These are phyloP conservation scores for Ceyx cyanopectus DNA, from an alignment of 2,113 vertebrate genomes.

Conservation along the genomic window DNA sequence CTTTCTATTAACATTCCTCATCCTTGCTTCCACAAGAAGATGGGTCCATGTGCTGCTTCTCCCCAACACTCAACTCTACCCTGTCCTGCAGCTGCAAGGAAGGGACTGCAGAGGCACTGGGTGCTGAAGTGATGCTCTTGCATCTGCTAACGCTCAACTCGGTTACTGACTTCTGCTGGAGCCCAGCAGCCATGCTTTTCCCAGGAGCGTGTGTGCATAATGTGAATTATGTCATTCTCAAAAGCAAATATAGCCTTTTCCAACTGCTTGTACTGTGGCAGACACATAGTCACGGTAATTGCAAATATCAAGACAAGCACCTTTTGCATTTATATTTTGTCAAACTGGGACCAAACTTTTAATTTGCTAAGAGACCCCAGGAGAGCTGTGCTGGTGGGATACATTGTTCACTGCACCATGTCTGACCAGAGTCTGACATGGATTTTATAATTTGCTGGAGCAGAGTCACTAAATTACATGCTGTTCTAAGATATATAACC, in stretches of 20 bases:
- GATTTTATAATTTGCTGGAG: background rate
- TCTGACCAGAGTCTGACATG: background rate
- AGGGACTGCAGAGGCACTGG: background rate
- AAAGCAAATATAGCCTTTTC: background rate
- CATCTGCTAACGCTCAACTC: background rate
- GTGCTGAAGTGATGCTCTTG: background rate
- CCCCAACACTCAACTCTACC: background rate
- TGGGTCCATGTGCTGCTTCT: background rate
- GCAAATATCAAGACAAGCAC: background rate
- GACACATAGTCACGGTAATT: background rate
- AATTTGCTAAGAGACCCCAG: background rate
- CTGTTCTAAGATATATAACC: background rate
- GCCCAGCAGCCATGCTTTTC: background rate
- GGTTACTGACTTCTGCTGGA: background rate
- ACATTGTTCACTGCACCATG: background rate
- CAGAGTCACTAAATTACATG: background rate
- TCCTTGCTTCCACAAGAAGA: background rate
- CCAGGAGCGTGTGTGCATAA: background rate
- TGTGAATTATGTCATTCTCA: background rate
- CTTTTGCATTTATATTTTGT: background rate
- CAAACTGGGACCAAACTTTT: background rate
- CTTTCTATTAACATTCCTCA: background rate
- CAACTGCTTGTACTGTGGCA: background rate
- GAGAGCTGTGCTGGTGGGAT: background rate
- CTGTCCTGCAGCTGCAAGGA: background rate